A percentile compares a stretch with the other conserved stretches of the same genome.
Evolutionary conservation across 1,140 invertebrate genomes (phyloP).

Genomic region (Campodea augens): DNA sequence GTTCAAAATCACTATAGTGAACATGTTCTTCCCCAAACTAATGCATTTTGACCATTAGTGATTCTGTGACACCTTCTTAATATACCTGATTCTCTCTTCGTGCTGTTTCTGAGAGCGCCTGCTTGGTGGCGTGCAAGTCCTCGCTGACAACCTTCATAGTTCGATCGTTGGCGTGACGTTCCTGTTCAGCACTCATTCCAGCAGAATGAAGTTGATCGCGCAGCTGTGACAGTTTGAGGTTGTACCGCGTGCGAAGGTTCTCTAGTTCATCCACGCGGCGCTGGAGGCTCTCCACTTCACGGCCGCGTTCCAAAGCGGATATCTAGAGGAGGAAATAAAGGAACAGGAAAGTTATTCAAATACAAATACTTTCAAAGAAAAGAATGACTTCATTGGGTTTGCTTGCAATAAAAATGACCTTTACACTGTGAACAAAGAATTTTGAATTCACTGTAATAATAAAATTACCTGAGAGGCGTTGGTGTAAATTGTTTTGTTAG

Average conservation of each 20-base stretch:
- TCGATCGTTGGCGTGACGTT: slow-evolving; percentile 44
- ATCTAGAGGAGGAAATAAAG: slow-evolving; percentile 32
- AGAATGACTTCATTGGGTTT: no score
- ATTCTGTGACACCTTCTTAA: no score
- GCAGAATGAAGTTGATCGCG: slow-evolving; percentile 45
- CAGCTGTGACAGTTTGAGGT: slow-evolving; percentile 43
- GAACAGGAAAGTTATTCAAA: no score
- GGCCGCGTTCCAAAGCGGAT: slow-evolving; percentile 52
- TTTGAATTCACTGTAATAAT: no score
- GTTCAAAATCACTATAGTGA: not conserved
- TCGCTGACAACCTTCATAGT: slow-evolving; percentile 43
- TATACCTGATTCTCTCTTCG: slow-evolving; percentile 44
- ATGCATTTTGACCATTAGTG: no score
- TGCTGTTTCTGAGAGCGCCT: slow-evolving; percentile 44
- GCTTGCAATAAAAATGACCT: no score
- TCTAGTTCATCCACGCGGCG: slow-evolving; percentile 52
- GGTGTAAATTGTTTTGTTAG: no score
- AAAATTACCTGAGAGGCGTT: no score
- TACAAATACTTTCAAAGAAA: not conserved
- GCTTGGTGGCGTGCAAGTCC: slow-evolving; percentile 47
- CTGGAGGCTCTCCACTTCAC: slow-evolving; percentile 64
- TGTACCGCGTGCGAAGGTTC: slow-evolving; percentile 42
- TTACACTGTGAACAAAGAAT: no score
- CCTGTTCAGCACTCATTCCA: slow-evolving; percentile 43
- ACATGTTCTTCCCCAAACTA: no score